Evolutionary conservation across 1,140 invertebrate genomes (phyloP), one percentile per base, ranked within the genome.

Genomic region (Drosophila bocqueti): DNA sequence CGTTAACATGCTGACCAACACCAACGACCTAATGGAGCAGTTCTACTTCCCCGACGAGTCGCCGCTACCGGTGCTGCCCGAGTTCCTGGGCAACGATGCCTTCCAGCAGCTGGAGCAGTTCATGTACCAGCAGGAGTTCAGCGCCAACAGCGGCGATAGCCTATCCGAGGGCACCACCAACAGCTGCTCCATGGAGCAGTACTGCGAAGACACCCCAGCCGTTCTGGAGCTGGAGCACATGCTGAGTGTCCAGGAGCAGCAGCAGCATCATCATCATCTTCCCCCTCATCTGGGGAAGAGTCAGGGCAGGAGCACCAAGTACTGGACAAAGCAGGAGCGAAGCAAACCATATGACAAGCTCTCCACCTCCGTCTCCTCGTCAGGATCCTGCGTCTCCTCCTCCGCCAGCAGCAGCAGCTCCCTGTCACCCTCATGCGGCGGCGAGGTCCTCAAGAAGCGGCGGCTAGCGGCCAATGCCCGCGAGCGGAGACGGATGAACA

Each of bases 401-500:
- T 54, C 49, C 10, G 36, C 18, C 3, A 49, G 46, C 26, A 26
- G 21, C 46, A 47, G 15, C 38, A 52, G 63, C 21, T 38, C 18
- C 36, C 40, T 40, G 13, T 40, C 62, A 1, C 38, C 73, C 11
- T 10, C 52, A 2, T 42, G 63, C 11, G 78, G 74, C 16, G 42
- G 43, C 1, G 94, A 94, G 29, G 94, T 96, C 0, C 47, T 96
- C 16, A 94, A 94, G 58, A 95, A 95, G 69, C 93, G 96, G 15
- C 93, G 96, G 29, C 92, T 96, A 26, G 96, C 96, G 0, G 96
- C 96, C 0, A 97, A 97, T 91, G 96, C 96, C 1, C 93, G 96
- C 1, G 97, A 97, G 93, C 93, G 97, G 36, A 93, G 96, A 46
- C 92, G 97, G 42, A 97, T 97, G 97, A 96, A 96, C 90, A 96